These are phyloP conservation scores for Oscheius sp. DNA, from an alignment of 2,888 invertebrate species.

Conservation along the genomic window DNA sequence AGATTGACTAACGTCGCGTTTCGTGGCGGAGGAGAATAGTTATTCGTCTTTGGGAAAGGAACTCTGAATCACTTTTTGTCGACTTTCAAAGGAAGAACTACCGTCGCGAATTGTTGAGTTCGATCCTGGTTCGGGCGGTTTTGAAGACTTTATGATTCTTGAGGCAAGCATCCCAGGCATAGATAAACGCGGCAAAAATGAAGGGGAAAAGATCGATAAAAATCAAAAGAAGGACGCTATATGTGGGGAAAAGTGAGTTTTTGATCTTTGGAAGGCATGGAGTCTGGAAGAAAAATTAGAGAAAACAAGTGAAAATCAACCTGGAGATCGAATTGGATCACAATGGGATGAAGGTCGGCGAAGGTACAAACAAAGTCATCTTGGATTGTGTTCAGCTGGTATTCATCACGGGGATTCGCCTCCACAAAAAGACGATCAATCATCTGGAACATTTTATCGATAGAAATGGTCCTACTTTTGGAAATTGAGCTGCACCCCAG, in stretches of 20 bases:
- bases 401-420: constrained; percentile 57
- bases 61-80: constrained; percentile 40
- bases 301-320: too few species aligned
- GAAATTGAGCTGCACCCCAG: constrained; percentile 59
- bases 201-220: constrained; percentile 64
- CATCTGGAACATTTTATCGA: constrained; percentile 33
- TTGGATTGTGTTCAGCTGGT: constrained; percentile 54
- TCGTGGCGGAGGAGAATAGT: constrained; percentile 40
- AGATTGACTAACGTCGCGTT: constrained; percentile 49
- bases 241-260: constrained; percentile 62
- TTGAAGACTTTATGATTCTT: constrained; percentile 58
- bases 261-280: constrained; percentile 66
- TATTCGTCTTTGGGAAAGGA: constrained; percentile 44
- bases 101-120: constrained; percentile 61
- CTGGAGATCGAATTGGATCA: constrained; percentile 54
- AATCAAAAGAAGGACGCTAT: constrained; percentile 63
- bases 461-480: constrained; percentile 33
- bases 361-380: constrained; percentile 58
- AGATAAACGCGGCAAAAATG: constrained; percentile 58
- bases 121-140: constrained; percentile 55
- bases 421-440: constrained; percentile 63
- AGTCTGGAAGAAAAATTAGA: constrained; percentile 39
- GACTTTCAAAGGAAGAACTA: constrained; percentile 2
- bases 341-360: constrained; percentile 50
- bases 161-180: constrained; percentile 63